Evolutionary conservation across 2,113 vertebrate genomes (phyloP).

Genomic region (Neoarius graeffei): DNA sequence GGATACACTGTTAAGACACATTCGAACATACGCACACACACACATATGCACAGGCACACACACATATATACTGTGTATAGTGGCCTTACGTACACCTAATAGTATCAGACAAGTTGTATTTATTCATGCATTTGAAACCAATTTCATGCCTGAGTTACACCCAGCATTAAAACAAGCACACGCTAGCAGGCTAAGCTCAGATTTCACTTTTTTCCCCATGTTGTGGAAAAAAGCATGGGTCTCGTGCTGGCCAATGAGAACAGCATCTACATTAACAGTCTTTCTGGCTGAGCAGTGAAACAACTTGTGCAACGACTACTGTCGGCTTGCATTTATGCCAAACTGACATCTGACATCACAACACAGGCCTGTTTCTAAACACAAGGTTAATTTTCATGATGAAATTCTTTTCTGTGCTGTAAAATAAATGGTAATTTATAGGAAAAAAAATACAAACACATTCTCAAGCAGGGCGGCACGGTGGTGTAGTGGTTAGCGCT

Average conservation of each 20-base stretch:
- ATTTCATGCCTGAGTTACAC: background rate
- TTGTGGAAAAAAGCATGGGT: background rate
- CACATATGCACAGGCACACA: background rate
- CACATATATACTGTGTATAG: background rate
- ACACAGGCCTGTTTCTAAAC: background rate
- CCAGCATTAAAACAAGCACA: background rate
- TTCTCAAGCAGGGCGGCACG: no score
- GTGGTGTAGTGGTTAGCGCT: no score
- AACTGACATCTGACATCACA: background rate
- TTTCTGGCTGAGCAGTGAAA: background rate
- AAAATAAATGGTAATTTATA: no score
- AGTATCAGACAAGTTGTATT: background rate
- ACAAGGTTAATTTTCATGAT: no score
- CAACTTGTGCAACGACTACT: background rate
- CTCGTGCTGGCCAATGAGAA: background rate
- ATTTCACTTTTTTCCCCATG: background rate
- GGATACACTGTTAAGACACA: conserved; percentile 85
- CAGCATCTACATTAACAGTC: background rate
- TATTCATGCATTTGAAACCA: background rate
- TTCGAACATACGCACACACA: conserved; percentile 32
- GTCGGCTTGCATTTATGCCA: background rate
- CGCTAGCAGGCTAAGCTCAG: background rate
- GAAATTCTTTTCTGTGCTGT: no score
- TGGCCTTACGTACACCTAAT: background rate
- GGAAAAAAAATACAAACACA: no score